Base-by-base conservation (phyloP, 2,888 invertebrate species). In the Drosophila maculinotata region DNA sequence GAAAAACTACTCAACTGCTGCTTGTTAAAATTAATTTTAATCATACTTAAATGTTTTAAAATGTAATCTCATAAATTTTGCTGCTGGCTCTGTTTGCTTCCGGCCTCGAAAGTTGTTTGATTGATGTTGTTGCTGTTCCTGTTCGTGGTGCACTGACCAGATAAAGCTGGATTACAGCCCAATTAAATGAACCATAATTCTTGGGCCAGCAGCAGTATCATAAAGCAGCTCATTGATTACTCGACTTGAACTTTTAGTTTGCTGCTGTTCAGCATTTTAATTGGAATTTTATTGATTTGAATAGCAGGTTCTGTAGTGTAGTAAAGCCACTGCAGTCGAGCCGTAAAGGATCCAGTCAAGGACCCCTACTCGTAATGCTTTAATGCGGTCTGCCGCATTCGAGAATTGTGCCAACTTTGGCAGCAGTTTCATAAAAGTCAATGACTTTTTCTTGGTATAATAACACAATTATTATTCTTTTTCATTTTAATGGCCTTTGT, bases 231-330 rank as follows among this genome's bases (percentile, higher is more conserved):
- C 56, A 65, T 57, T 71, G 56, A 67, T 47, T 51, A 64, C 44
- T 35, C 51, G 48, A 63, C 66, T 67, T 52, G 39, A 78, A 65
- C 79, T 81, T 81, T 48, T 51, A 58, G 75, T 51, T 56, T 52
- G 58, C 41, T 48, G 58, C 48, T 38, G 30, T 56, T 38, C 47
- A 31, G 47, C 53, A 60, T 69, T 66, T 76, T 67, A 77, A 79
- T 77, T 77, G 79, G 73, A 25, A 58, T 69, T 75, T 77, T 72
- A 80, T 76, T 76, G 76, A 76, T 79, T 66, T 49, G 35, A 60
- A 53, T 47, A 17, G 36, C 35, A 44, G 35, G 23, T 38, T 35
- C 36, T 54, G 44, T 17, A 47, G 35, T 25, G 59, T 26, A 31
- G 10, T 42, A 8, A 12, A 36, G 33, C 35, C 44, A 42, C 38